Evolutionary conservation across 92 coral and sea anemone species (phyloP).

Genomic region (Porites divaricata): DNA sequence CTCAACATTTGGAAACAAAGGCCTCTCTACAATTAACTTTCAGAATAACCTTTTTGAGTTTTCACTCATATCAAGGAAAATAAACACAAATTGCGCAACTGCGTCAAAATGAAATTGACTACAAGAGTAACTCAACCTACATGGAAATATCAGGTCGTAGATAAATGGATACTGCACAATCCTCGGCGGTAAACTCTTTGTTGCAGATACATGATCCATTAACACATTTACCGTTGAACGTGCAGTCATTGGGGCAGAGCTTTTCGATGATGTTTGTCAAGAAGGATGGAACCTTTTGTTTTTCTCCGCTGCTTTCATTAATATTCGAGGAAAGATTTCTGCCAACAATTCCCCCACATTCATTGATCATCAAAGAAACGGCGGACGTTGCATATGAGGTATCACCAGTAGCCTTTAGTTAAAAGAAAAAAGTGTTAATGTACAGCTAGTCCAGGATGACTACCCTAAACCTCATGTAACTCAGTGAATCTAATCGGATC

Average conservation of each 20-base stretch:
- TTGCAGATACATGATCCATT: slow-evolving; percentile 31
- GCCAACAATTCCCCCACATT: too few relatives aligned
- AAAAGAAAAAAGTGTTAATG: too few relatives aligned
- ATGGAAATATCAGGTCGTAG: slow-evolving; percentile 4
- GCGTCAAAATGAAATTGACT: neutral
- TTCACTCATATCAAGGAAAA: too few relatives aligned
- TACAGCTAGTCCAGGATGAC: too few relatives aligned
- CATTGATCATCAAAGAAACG: neutral
- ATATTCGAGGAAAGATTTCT: neutral
- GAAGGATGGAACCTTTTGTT: neutral
- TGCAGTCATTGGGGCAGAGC: slow-evolving; percentile 16
- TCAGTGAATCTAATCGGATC: too few relatives aligned
- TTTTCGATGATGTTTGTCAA: neutral
- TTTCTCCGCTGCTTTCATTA: neutral
- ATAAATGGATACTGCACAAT: slow-evolving; percentile 42
- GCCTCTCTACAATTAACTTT: too few relatives aligned
- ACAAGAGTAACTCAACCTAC: neutral
- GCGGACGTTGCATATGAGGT: neutral
- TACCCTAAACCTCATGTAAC: too few relatives aligned
- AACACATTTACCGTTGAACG: too few relatives aligned
- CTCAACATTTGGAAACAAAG: too few relatives aligned
- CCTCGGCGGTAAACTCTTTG: slow-evolving; percentile 35
- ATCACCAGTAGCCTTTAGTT: too few relatives aligned
- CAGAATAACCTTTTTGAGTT: neutral
- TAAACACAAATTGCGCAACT: neutral